phyloP scores from a whole-genome alignment of 2,888 invertebrate species.

The Microctonus hyperodae region DNA sequence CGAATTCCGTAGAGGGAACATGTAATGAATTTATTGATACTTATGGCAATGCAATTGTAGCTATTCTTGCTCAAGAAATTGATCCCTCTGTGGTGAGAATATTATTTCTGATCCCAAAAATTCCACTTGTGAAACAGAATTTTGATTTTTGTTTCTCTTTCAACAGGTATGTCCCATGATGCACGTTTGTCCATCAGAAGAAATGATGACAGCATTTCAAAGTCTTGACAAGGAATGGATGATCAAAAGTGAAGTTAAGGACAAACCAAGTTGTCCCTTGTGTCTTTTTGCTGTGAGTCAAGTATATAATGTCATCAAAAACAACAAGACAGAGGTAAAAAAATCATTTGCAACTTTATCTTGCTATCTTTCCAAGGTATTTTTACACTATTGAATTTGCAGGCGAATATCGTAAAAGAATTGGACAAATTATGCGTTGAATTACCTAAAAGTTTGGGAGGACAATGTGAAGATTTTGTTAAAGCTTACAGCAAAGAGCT shows the following conservation, averaged over 20 bases:
- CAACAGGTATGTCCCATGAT: constrained; percentile 75
- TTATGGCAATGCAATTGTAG: constrained; percentile 82
- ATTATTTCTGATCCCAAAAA: constrained; percentile 7
- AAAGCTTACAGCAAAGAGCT: constrained; percentile 78
- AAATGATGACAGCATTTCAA: constrained; percentile 59
- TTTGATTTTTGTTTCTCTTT: constrained; percentile 35
- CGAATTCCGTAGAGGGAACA: constrained; percentile 68
- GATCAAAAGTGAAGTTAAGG: constrained; percentile 63
- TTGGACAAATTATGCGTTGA: constrained; percentile 75
- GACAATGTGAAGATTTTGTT: constrained; percentile 79
- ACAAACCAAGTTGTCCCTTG: constrained; percentile 79
- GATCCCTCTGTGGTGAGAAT: constrained; percentile 73
- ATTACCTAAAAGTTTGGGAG: constrained; percentile 70
- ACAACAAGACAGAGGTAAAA: constrained; percentile 77
- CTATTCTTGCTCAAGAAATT: constrained; percentile 79
- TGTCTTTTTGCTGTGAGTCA: constrained; percentile 84
- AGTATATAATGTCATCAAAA: constrained; percentile 75
- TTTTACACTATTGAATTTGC: constrained; percentile 39
- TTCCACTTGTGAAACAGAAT: background rate
- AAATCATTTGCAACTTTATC: constrained; percentile 6
- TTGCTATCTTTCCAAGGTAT: background rate
- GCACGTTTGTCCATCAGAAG: constrained; percentile 71
- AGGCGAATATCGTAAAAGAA: constrained; percentile 75
- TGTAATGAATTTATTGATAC: constrained; percentile 79
- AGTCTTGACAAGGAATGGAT: constrained; percentile 64